phyloP scores from a whole-genome alignment of 2,113 vertebrate species.

The Protobothrops mucrosquamatus region DNA sequence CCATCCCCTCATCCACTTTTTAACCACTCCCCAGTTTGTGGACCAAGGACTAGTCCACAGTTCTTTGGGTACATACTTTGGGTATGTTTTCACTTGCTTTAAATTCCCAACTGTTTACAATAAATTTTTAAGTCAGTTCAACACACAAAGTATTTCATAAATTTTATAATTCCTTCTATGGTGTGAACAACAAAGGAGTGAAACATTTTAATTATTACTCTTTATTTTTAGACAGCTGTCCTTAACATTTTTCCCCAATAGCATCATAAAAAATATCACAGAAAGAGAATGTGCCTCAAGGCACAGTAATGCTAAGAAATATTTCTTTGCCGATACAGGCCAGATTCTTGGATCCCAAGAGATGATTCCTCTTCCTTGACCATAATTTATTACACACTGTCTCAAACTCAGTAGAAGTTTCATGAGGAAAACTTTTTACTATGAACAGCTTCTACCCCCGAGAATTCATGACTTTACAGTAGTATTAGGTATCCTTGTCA shows the following conservation, averaged over 20 bases:
- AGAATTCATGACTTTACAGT: conserved; percentile 7
- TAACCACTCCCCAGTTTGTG: background rate
- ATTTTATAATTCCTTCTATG: background rate
- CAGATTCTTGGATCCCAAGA: conserved; percentile 4
- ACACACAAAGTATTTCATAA: background rate
- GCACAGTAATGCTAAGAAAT: conserved; percentile 17
- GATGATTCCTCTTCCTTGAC: conserved; percentile 17
- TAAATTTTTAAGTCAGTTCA: background rate
- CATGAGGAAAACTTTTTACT: background rate
- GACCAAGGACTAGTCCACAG: background rate
- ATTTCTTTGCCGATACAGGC: conserved; percentile 18
- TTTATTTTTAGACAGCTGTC: background rate
- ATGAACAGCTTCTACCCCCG: background rate
- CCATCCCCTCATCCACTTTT: background rate
- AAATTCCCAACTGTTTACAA: background rate
- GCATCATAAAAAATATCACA: background rate
- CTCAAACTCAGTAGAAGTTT: conserved; percentile 36
- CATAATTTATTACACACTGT: conserved; percentile 25
- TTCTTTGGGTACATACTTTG: background rate
- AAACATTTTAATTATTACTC: background rate
- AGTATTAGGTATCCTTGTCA: background rate
- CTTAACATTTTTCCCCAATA: background rate
- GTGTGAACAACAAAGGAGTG: background rate
- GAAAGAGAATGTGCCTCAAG: background rate
- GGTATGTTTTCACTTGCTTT: background rate